Percentiles rank a stretch among this genome's conserved stretches.
Evolutionary conservation across 2,888 invertebrate species (phyloP).

Genomic region (Calameuta filiformis): DNA sequence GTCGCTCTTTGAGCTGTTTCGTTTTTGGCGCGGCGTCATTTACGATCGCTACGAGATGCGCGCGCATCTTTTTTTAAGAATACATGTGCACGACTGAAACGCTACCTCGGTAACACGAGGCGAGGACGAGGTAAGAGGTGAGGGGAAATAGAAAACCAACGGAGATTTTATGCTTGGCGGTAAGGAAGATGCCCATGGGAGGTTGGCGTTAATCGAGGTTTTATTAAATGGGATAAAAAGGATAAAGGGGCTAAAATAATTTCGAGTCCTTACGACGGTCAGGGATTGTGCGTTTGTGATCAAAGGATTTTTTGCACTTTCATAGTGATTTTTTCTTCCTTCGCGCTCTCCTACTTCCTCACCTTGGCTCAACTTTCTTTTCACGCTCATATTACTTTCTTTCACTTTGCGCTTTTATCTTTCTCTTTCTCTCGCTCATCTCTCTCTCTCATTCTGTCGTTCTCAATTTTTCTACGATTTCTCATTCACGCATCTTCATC

Average conservation of each 20-base stretch:
- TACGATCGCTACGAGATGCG: not conserved
- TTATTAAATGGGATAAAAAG: not conserved
- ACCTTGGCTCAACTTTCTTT: not conserved
- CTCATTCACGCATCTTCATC: constrained; percentile 1
- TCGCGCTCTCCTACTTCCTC: not conserved
- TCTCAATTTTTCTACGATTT: not conserved
- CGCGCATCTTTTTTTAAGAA: not conserved
- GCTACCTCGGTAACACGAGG: not conserved
- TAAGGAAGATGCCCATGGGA: not conserved
- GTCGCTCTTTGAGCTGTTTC: not conserved
- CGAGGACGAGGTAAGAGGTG: not conserved
- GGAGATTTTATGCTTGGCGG: not conserved
- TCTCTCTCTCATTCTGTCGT: constrained; percentile 3
- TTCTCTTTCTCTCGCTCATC: not conserved
- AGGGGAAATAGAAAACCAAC: not conserved
- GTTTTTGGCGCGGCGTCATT: not conserved
- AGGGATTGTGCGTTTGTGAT: not conserved
- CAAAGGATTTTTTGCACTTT: not conserved
- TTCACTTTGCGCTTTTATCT: not conserved
- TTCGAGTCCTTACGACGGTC: not conserved
- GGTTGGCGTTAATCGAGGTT: not conserved
- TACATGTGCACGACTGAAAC: too few species aligned
- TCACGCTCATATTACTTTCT: not conserved
- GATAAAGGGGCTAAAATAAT: not conserved
- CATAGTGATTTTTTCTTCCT: not conserved